Evolutionary conservation across 2,113 vertebrate species (phyloP).

Genomic region (Pangasianodon gigas): DNA sequence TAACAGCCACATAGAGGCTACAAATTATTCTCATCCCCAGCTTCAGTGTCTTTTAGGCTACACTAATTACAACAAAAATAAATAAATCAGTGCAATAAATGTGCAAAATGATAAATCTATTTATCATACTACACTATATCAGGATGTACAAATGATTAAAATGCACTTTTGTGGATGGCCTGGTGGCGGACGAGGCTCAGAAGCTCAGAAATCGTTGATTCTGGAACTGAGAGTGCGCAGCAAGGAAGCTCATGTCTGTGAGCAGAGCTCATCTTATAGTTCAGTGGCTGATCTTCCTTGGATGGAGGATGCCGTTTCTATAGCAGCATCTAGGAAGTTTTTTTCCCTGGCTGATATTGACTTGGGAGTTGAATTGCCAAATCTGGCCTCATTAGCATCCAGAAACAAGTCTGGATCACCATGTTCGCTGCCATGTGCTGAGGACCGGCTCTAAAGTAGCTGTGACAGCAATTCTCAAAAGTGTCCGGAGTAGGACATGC

Average conservation of each 20-base stretch:
- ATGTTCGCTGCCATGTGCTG: neutral
- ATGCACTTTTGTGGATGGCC: neutral
- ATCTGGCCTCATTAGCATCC: neutral
- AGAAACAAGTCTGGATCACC: neutral
- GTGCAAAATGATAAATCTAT: neutral
- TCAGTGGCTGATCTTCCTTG: neutral
- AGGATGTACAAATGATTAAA: neutral
- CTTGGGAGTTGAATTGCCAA: neutral
- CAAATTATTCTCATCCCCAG: too few species aligned
- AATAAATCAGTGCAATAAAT: too few species aligned
- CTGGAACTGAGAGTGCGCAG: neutral
- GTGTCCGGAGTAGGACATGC: neutral
- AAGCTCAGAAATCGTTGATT: neutral
- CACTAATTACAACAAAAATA: too few species aligned
- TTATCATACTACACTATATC: neutral
- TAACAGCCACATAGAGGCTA: too few species aligned
- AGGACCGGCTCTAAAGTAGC: neutral
- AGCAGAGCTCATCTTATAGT: neutral
- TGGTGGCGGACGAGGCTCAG: neutral
- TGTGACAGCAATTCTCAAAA: neutral
- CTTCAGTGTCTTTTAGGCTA: too few species aligned
- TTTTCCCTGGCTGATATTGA: neutral
- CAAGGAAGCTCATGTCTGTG: neutral
- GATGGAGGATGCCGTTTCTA: neutral
- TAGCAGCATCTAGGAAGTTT: neutral